Conservation (phyloP, 2,113 vertebrate species). For the Heterocephalus glaber region DNA sequence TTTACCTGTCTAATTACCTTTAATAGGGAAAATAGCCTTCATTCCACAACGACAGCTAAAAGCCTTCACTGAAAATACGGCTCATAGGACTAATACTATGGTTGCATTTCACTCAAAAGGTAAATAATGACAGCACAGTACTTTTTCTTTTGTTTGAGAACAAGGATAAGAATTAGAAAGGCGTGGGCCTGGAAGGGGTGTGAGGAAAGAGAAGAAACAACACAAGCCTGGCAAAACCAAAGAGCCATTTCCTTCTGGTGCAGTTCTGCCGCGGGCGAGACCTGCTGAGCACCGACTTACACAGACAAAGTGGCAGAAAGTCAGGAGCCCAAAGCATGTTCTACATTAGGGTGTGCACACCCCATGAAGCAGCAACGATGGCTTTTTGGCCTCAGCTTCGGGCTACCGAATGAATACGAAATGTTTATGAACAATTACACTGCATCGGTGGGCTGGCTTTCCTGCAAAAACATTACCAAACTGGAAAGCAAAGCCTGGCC, state of each 20-base stretch:
- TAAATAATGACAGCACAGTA: not conserved
- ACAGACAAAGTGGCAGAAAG: not conserved
- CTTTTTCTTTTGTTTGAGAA: conserved; percentile 26
- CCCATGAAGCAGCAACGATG: not conserved
- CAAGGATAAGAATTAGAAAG: not conserved
- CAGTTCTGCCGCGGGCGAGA: not conserved
- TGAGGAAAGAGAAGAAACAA: not conserved
- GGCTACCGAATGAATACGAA: not conserved
- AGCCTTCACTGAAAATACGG: conserved; percentile 12
- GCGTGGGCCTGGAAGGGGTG: not conserved
- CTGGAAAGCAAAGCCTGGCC: conserved; percentile 11
- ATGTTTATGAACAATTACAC: not conserved
- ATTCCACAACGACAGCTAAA: not conserved
- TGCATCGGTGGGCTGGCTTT: not conserved
- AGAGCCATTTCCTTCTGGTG: not conserved
- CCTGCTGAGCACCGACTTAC: not conserved
- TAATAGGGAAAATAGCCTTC: not conserved
- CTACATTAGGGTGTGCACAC: not conserved
- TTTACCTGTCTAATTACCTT: not conserved
- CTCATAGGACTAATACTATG: not conserved
- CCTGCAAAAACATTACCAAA: not conserved
- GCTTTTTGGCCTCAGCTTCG: not conserved
- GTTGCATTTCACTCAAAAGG: not conserved
- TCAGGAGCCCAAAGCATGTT: not conserved
- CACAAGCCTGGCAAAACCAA: not conserved